Evolutionary conservation across 2,113 vertebrate species (phyloP), one percentile per base, ranked within the genome.

Genomic region (Rhodinocichla rosea): DNA sequence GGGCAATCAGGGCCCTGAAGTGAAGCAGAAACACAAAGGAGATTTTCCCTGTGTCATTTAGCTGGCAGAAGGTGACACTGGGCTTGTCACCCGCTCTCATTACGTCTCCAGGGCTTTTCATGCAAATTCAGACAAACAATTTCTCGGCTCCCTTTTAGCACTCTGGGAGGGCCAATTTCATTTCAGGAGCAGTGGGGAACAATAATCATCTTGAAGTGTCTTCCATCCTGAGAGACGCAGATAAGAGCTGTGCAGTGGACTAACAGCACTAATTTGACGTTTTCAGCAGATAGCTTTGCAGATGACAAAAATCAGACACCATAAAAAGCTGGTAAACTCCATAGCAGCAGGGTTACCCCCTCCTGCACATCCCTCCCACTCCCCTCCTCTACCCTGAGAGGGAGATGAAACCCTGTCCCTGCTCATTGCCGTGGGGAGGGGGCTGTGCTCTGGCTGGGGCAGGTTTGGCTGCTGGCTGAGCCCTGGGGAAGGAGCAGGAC

Each of bases 41-140:
- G 87, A 74, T 57, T 40, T 89, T 73, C 39, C 50, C 81, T 92
- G 74, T 15, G 7, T 87, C 68, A 47, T 63, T 94, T 60, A 39
- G 42, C 89, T 89, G 87, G 44, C 92, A 95, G 87, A 92, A 92
- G 77, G 91, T 96, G 95, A 88, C 86, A 89, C 93, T 15, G 69
- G 83, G 90, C 88, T 74, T 91, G 80, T 91, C 96, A 97, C 96
- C 69, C 95, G 85, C 83, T 92, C 94, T 95, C 95, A 97, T 83
- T 94, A 90, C 9, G 13, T 97, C 89, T 90, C 91, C 83, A 76
- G 91, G 92, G 96, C 90, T 95, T 97, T 97, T 97, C 91, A 97
- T 97, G 96, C 96, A 97, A 97, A 98, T 97, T 80, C 82, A 96
- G 83, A 21, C 90, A 97, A 96, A 97, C 95, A 96, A 96, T 97